Evolutionary conservation across 92 coral and sea anemone species (phyloP), one percentile per base, ranked within the genome.

Genomic region (Meandrina meandrites): DNA sequence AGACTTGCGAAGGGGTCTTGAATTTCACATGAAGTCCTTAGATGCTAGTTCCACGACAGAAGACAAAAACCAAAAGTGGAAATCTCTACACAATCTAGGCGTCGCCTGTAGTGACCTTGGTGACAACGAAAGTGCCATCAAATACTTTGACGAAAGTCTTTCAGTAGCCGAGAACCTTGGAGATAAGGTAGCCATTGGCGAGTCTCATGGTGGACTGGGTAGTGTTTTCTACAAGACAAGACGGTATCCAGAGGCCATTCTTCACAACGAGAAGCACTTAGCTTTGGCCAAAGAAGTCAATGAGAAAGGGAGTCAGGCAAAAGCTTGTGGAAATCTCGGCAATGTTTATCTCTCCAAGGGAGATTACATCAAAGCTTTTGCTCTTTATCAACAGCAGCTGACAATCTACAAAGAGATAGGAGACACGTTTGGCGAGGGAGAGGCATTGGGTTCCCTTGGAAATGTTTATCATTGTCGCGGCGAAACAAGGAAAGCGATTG

Each of bases 131-230:
- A 24, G 24, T 40, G 84, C 84, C 4, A 80, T 28, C 12, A 62
- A 36, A 64, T 80, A 58, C 84, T 80, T 80, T 17, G 57, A 0
- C 1, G 84, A 62, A 62, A 80, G 84, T 62, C 84, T 80, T 40
- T 24, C 84, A 18, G 58, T 83, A 28, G 86, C 79, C 42, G 62
- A 42, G 21, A 14, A 69, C 2, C 36, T 83, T 31, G 86, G 79
- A 42, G 68, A 83, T 54, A 42, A 83, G 68, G 17, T 48, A 28
- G 53, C 79, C 10, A 73, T 50, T 16, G 86, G 62, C 31, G 79
- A 83, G 86, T 70, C 86, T 56, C 37, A 87, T 73, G 86, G 81
- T 21, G 74, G 84, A 19, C 66, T 87, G 60, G 90, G 87, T 56
- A 0, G n/a, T 27, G 72, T 45, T 3, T 81, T 66, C 17, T 69